Conservation (phyloP, 2,888 invertebrate species). For the Eilema sororculum region DNA sequence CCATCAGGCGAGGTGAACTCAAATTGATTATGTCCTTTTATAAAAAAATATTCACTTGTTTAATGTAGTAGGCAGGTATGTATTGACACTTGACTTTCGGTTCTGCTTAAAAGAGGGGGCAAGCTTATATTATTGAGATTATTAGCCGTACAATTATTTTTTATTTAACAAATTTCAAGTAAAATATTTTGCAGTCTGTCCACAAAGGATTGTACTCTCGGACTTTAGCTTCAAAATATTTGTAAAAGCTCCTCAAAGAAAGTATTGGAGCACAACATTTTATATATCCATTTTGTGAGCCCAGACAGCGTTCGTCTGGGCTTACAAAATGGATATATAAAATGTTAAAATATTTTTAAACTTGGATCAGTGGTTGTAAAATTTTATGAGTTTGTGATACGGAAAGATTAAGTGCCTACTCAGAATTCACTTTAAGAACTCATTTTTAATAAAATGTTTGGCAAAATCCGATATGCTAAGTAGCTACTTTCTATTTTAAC, state of each 20-base stretch:
- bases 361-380: slow-evolving; percentile 27
- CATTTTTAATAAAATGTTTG: too few species aligned
- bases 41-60: too few species aligned
- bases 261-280: slow-evolving; percentile 17
- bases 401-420: not conserved
- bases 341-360: slow-evolving; percentile 27
- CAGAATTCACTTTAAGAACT: too few species aligned
- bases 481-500: too few species aligned
- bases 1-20: too few species aligned
- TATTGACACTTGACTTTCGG: too few species aligned
- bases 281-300: slow-evolving; percentile 16
- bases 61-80: too few species aligned
- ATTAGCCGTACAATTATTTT: too few species aligned
- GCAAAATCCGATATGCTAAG: too few species aligned
- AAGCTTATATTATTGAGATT: too few species aligned
- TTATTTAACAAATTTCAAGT: not conserved
- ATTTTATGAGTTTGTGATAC: slow-evolving; percentile 23
- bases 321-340: slow-evolving; percentile 18
- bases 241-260: slow-evolving; percentile 8
- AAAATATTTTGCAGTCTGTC: not conserved
- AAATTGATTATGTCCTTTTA: too few species aligned
- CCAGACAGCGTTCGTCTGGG: slow-evolving; percentile 16
- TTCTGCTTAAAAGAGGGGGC: too few species aligned
- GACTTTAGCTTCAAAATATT: not conserved
- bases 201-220: not conserved